Percentiles rank a stretch among this genome's conserved stretches.
These are phyloP conservation scores for Quadroppia sp. DNA, from an alignment of 2,888 invertebrate species.

Conservation along the genomic window DNA sequence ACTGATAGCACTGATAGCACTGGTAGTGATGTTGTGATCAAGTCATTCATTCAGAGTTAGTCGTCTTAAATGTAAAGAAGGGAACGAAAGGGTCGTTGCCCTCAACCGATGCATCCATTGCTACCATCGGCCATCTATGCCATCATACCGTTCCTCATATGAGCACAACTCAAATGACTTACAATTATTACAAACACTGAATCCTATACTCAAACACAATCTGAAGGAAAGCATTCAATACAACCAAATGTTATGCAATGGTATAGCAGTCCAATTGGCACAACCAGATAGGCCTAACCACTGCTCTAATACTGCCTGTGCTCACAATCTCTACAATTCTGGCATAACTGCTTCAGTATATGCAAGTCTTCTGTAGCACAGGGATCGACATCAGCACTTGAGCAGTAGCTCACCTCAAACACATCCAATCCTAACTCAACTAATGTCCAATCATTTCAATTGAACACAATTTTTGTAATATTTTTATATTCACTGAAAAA, in stretches of 20 bases:
- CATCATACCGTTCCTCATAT: background rate
- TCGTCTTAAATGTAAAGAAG: conserved; percentile 14
- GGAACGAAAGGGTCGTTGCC: conserved; percentile 15
- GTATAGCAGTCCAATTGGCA: background rate
- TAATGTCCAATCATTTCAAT: too few species aligned
- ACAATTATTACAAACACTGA: background rate
- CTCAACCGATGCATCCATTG: background rate
- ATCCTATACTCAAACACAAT: conserved; percentile 5
- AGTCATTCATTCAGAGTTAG: conserved; percentile 1
- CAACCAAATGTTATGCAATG: background rate
- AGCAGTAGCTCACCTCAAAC: too few species aligned
- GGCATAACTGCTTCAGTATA: too few species aligned
- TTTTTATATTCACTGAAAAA: too few species aligned
- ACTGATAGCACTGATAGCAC: conserved; percentile 8
- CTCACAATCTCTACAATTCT: background rate
- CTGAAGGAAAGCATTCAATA: background rate
- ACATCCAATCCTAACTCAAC: too few species aligned
- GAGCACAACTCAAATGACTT: background rate
- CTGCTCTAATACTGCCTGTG: background rate
- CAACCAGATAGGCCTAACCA: background rate
- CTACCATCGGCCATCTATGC: background rate
- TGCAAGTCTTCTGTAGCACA: too few species aligned
- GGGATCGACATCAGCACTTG: too few species aligned
- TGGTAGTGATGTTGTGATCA: conserved; percentile 5
- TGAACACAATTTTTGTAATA: too few species aligned